Evolutionary conservation across 2,113 vertebrate genomes (phyloP).

Genomic region (Ivindomyrus marchei): DNA sequence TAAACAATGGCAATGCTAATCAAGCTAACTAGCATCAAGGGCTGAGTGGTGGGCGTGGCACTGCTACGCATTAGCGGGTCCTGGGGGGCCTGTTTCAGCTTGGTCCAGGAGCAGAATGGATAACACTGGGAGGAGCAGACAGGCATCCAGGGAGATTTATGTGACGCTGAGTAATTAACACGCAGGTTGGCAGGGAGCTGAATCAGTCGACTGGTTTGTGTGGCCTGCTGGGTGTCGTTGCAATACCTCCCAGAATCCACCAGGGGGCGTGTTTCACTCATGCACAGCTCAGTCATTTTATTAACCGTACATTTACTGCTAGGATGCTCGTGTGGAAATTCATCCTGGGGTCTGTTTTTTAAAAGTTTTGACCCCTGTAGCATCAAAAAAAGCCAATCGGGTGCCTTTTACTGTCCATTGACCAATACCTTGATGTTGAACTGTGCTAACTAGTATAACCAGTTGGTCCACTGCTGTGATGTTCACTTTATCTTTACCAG

Average conservation of each 20-base stretch:
- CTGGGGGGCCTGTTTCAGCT: background rate
- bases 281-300: background rate
- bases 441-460: background rate
- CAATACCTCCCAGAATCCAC: background rate
- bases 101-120: background rate
- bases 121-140: background rate
- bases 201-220: background rate
- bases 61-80: background rate
- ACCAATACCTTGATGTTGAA: background rate
- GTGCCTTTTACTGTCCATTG: no score
- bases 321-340: background rate
- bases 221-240: background rate
- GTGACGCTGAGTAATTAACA: background rate
- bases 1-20: background rate
- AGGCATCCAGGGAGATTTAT: background rate
- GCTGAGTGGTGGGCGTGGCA: background rate
- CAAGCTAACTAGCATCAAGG: background rate
- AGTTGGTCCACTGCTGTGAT: background rate
- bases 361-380: background rate
- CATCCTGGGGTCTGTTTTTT: background rate
- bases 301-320: background rate
- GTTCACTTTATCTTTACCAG: background rate
- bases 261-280: background rate
- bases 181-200: background rate
- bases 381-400: background rate